These are phyloP conservation scores for Neomorphus geoffroyi DNA, from an alignment of 2,797 vertebrate genomes.

Conservation along the genomic window DNA sequence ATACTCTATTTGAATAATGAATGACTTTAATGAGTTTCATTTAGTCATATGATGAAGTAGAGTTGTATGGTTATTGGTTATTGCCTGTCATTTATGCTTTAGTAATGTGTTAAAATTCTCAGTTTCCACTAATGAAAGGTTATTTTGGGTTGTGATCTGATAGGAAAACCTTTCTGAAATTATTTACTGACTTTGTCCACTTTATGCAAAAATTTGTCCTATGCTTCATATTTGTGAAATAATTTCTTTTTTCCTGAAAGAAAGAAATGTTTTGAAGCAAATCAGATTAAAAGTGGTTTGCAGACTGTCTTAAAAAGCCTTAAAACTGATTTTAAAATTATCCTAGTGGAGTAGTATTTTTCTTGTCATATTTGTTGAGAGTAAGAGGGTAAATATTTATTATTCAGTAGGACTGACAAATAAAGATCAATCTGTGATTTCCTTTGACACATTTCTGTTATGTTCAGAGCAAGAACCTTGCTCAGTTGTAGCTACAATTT, in stretches of 20 bases:
- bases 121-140: not conserved
- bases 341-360: not conserved
- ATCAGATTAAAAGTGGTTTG: not conserved
- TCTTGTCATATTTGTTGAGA: constrained; percentile 36
- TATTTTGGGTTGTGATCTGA: not conserved
- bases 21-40: not conserved
- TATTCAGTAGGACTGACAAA: constrained; percentile 12
- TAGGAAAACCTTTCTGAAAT: not conserved
- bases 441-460: constrained; percentile 14
- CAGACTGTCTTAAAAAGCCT: not conserved
- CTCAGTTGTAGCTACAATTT: constrained; percentile 3
- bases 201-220: not conserved
- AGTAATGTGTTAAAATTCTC: not conserved
- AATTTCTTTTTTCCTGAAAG: not conserved
- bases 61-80: not conserved
- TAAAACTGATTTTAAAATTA: not conserved
- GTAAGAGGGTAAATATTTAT: constrained; percentile 5
- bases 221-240: not conserved
- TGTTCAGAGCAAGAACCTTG: not conserved
- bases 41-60: not conserved
- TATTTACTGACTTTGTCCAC: not conserved
- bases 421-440: not conserved
- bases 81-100: not conserved
- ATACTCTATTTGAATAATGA: not conserved
- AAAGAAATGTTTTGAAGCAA: not conserved